Evolutionary conservation across 2,888 invertebrate species (phyloP), one percentile per base, ranked within the genome.

Genomic region (Pterostichus niger): DNA sequence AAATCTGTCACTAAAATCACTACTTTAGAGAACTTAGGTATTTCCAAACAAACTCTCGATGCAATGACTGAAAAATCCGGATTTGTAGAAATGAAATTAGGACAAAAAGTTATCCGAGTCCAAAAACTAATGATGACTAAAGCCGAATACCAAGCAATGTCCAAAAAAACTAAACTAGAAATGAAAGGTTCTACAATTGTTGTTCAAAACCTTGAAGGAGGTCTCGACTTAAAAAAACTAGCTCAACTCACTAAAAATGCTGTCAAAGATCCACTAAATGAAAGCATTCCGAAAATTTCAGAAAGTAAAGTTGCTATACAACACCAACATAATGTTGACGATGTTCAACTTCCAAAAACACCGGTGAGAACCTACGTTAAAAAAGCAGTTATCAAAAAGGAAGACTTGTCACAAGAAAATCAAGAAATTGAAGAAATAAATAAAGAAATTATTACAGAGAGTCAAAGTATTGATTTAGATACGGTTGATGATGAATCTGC

Each of bases 101-200:
- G 93, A 49, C 92, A 93, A 86, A 93, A 92, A 86, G 90, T 93
- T 52, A 93, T 94, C 0, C 92, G 93, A 86, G 93, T 94, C 9
- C 93, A 94, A 88, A 93, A 93, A 87, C 92, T 94, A 56, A 92
- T 93, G 2, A 92, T 94, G 91, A 93, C 93, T 7, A 94, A 93
- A 88, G 93, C 93, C 0, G 93, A 94, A 87, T 93, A 94, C 17
- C 93, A 93, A 85, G 92, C 92, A 5, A 93, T 94, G 93, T 92
- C 93, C 1, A 93, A 93, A 86, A 91, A 93, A 85, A 94, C 94
- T n/a, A 92, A 93, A 54, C 9, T 83, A 5, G 82, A 83, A 83
- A 17, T 83, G 77, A 83, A 83, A 64, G 77, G 82, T 0, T 15
- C 49, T n/a, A 77, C 61, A 44, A 49, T 83, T 17, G 77, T 83